phyloP scores from a whole-genome alignment of 2,888 invertebrate species.

The Papilio protenor region DNA sequence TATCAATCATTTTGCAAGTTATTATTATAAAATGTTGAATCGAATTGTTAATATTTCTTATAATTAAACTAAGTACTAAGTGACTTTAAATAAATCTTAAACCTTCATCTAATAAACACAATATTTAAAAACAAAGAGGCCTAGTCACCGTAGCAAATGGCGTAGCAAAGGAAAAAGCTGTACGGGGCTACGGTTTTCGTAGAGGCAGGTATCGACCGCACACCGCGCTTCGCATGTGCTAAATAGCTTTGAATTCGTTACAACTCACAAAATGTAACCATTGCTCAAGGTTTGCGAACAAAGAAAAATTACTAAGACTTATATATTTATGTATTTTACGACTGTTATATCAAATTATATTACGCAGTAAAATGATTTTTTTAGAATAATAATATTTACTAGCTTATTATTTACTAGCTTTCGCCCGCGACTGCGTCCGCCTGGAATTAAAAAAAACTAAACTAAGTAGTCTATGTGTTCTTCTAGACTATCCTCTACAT shows the following conservation, averaged over 20 bases:
- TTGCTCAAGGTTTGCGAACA: slow-evolving; percentile 6
- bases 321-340: slow-evolving; percentile 8
- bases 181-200: slow-evolving; percentile 27
- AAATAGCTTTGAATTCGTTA: slow-evolving; percentile 41
- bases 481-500: too few species aligned
- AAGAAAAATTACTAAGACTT: slow-evolving; percentile 20
- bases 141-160: slow-evolving; percentile 24
- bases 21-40: too few species aligned
- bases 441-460: too few species aligned
- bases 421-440: too few species aligned
- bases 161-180: slow-evolving; percentile 29
- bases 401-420: too few species aligned
- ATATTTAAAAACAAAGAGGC: not conserved
- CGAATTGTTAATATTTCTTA: too few species aligned
- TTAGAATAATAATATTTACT: too few species aligned
- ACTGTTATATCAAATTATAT: too few species aligned
- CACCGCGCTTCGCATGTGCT: slow-evolving; percentile 36
- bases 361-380: too few species aligned
- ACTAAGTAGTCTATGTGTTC: too few species aligned
- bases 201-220: slow-evolving; percentile 42
- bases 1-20: too few species aligned
- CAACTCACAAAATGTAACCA: slow-evolving; percentile 31
- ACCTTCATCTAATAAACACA: not conserved
- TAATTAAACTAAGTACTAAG: too few species aligned
- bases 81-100: not conserved